Evolutionary conservation across 1,140 invertebrate genomes (phyloP).

Genomic region (Heliconius melpomene): DNA sequence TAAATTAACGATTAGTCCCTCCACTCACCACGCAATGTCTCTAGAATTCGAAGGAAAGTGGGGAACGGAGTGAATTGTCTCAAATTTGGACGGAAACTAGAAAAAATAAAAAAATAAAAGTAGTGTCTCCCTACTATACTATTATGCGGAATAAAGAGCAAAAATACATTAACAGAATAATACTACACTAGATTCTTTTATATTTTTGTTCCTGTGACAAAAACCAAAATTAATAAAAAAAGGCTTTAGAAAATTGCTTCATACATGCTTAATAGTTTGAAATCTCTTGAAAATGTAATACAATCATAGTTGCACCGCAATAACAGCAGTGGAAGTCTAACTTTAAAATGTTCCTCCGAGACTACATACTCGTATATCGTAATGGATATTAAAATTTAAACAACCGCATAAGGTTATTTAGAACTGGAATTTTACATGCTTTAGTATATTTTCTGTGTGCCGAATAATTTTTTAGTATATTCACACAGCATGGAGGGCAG

Average conservation of each 20-base stretch:
- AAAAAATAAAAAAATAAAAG: no score
- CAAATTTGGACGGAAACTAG: no score
- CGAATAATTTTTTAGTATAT: background rate
- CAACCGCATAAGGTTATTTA: conserved; percentile 20
- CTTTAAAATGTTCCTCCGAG: conserved; percentile 26
- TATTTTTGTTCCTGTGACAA: no score
- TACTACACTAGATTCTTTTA: no score
- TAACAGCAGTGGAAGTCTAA: conserved; percentile 19
- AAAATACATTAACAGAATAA: no score
- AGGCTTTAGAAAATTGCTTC: background rate
- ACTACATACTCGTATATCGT: conserved; percentile 23
- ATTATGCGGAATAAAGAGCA: no score
- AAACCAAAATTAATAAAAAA: background rate
- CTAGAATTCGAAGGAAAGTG: no score
- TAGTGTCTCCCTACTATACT: no score
- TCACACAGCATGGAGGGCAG: no score
- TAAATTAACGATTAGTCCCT: no score
- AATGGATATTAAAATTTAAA: conserved; percentile 36
- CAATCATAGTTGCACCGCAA: conserved; percentile 25
- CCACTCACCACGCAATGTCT: no score
- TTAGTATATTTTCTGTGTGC: background rate
- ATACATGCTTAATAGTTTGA: background rate
- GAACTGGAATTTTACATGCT: conserved; percentile 21
- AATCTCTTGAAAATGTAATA: conserved; percentile 18
- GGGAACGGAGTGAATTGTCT: no score